Evolutionary conservation across 1,140 invertebrate species (phyloP), one percentile per base, ranked within the genome.

Genomic region (Nephotettix cincticeps): DNA sequence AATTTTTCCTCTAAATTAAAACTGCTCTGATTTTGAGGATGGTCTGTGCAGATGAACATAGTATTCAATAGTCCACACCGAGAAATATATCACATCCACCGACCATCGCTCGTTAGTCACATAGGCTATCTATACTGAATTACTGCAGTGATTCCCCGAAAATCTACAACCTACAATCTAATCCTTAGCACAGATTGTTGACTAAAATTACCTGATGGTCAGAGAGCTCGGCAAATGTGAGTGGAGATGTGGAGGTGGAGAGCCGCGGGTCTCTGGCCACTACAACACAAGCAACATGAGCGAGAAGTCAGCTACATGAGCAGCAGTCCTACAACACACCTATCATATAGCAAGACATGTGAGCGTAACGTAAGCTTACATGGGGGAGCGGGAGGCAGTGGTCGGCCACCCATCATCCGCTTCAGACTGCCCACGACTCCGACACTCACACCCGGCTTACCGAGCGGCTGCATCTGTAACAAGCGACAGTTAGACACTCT

Each of bases 331-430:
- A 51, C 47, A 51, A 51, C 47, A 51, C 6, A 17, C 14, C 47
- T 19, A 51, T 17, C 3, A 19, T 21, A 51, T 36, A 36, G 32
- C 14, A 51, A 17, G 6, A 29, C 30, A n/a, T 4, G n/a, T n/a
- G n/a, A n/a, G n/a, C n/a, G n/a, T n/a, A n/a, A n/a, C n/a, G n/a
- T 64, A 32, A 14, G 68, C 68, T 70, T 70, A 70, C 68, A 36
- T 32, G 68, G 30, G 13, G 84, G 83, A 1, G 82, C 74, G 14
- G 83, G 77, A 6, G 83, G 84, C n/a, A 84, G 75, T n/a, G 83
- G 83, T 64, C 84, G 72, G 13, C 79, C 80, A 25, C 79, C 80
- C 78, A 86, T 84, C 71, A 83, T 80, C 69, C 83, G 75, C 70
- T 81, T 83, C 19, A 84, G 77, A 74, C 82, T 85, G 4, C 82